These are phyloP conservation scores for Isichthys henryi DNA, from an alignment of 2,113 vertebrate species.

Conservation along the genomic window DNA sequence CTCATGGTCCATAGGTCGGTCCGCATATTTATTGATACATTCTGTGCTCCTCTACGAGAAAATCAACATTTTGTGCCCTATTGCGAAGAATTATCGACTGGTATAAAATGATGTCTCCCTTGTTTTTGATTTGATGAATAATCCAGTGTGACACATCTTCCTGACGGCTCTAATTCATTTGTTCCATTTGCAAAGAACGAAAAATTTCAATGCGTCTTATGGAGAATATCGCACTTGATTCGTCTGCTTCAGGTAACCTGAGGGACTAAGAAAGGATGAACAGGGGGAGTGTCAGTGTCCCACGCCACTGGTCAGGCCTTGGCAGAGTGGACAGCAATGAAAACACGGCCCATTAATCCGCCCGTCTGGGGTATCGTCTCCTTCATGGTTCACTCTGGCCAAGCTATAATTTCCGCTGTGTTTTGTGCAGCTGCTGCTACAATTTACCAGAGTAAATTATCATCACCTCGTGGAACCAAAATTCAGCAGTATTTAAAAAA, in stretches of 20 bases:
- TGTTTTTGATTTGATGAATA: background rate
- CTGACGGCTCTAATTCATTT: background rate
- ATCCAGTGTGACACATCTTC: background rate
- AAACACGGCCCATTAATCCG: background rate
- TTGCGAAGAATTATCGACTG: background rate
- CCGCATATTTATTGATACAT: background rate
- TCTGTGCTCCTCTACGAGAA: background rate
- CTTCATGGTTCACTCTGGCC: background rate
- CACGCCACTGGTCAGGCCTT: background rate
- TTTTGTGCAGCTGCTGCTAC: background rate
- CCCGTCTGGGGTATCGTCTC: background rate
- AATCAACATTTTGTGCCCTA: background rate
- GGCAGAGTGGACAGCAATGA: background rate
- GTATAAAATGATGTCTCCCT: background rate
- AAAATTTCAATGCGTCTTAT: background rate
- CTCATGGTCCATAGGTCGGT: background rate
- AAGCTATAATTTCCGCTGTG: slow-evolving; percentile 2
- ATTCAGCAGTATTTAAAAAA: background rate
- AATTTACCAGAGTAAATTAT: slow-evolving; percentile 6
- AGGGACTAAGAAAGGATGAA: background rate
- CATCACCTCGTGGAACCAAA: background rate
- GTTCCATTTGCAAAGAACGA: background rate
- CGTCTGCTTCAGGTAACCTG: background rate
- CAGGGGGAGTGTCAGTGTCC: background rate
- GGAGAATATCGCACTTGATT: background rate